These are phyloP conservation scores for Aeoliscus strigatus DNA, from an alignment of 2,797 vertebrate genomes.

Conservation along the genomic window DNA sequence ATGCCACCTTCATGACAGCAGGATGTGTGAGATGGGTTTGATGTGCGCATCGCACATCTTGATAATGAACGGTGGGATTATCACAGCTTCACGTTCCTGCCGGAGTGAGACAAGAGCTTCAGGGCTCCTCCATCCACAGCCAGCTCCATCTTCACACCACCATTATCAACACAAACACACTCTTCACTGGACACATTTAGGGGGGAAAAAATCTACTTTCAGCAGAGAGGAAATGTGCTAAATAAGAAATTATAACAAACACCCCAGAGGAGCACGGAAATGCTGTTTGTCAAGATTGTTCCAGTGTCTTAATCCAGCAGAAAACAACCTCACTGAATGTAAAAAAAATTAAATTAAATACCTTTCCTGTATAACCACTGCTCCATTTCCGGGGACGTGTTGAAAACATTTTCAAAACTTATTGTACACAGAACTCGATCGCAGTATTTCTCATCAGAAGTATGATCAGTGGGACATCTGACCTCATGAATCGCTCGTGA, in stretches of 20 bases:
- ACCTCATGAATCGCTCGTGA: too few relatives aligned
- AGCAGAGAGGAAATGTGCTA: constrained; percentile 28
- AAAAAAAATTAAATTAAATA: too few relatives aligned
- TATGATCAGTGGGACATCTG: too few relatives aligned
- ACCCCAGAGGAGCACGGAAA: constrained; percentile 10
- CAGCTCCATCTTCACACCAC: constrained; percentile 25
- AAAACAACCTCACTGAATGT: too few relatives aligned
- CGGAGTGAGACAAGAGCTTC: constrained; percentile 44
- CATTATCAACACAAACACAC: constrained; percentile 48
- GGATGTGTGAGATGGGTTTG: constrained; percentile 28
- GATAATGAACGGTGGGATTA: constrained; percentile 55
- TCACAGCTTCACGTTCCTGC: constrained; percentile 46
- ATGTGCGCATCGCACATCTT: constrained; percentile 46
- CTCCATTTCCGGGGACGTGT: too few relatives aligned
- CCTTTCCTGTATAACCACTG: too few relatives aligned
- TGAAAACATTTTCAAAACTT: too few relatives aligned
- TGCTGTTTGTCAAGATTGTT: constrained; percentile 5
- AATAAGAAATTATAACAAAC: constrained; percentile 27
- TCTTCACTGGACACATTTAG: constrained; percentile 20
- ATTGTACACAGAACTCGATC: too few relatives aligned
- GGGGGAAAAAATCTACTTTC: constrained; percentile 7
- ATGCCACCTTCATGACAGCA: constrained; percentile 33
- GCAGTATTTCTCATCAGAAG: too few relatives aligned
- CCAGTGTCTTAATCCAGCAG: background rate
- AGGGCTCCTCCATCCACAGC: constrained; percentile 41